phyloP scores from a whole-genome alignment of 2,797 vertebrate species.

The Forpus xanthops region DNA sequence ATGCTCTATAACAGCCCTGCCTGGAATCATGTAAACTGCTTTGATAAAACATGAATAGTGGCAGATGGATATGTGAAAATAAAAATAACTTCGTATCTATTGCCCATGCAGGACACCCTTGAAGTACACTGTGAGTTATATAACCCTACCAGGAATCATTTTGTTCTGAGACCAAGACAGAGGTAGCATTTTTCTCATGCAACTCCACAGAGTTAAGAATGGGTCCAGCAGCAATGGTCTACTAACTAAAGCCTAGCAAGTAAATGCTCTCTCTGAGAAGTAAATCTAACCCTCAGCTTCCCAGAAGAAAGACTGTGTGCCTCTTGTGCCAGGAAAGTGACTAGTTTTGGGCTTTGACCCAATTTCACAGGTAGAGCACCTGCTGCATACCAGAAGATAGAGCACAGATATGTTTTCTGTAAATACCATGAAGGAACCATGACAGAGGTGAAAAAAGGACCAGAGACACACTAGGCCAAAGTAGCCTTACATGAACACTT shows the following conservation, averaged over 20 bases:
- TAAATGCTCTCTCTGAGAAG: background rate
- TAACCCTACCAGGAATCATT: slow-evolving; percentile 14
- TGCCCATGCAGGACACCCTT: slow-evolving; percentile 41
- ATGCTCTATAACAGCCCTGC: slow-evolving; percentile 64
- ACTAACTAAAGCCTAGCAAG: background rate
- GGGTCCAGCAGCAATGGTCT: background rate
- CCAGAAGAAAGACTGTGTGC: background rate
- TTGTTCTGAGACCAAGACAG: background rate
- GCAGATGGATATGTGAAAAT: slow-evolving; percentile 67
- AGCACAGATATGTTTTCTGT: background rate
- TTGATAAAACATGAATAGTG: slow-evolving; percentile 66
- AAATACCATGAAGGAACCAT: background rate
- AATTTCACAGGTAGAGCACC: background rate
- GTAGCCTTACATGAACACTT: background rate
- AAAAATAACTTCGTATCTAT: slow-evolving; percentile 54
- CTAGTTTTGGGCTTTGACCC: background rate
- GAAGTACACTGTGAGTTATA: slow-evolving; percentile 40
- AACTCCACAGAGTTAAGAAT: background rate
- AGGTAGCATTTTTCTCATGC: background rate
- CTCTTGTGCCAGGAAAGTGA: background rate
- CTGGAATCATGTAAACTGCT: slow-evolving; percentile 58
- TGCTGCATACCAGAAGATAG: background rate
- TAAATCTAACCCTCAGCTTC: background rate
- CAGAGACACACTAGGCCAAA: background rate
- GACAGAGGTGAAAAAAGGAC: background rate